Evolutionary conservation across 2,113 vertebrate species (phyloP), one percentile per base, ranked within the genome.

Genomic region (Balaeniceps rex): DNA sequence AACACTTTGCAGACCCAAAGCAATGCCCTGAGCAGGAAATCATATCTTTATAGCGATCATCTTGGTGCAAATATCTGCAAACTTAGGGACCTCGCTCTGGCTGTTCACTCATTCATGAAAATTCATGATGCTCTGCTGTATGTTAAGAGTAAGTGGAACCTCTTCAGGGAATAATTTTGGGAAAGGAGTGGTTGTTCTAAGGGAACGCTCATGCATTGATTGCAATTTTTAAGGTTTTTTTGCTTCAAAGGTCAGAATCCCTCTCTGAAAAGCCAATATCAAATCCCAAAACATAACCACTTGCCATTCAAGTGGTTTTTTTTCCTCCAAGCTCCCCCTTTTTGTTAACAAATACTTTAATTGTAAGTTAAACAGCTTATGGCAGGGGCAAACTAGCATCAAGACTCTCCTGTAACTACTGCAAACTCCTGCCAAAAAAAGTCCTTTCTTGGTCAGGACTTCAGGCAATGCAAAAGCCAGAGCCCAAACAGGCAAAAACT

Each of bases 21-120:
- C 2, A 22, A n/a, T 3, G 57, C 52, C 31, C 61, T 44, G 57
- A 83, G 74, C 65, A 52, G 82, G 74, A 68, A 93, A 77, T 46
- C 3, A 2, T 24, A 7, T 36, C 70, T 24, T 26, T 38, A 22
- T 1, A 46, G 83, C 2, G 25, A 69, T 40, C 15, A 9, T 17
- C 42, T 69, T 36, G 71, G 70, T 26, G 71, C 2, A 2, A 77
- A 65, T 76, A 65, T 46, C 90, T 65, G 68, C 71, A 83, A 42
- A 94, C 13, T 14, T 52, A 24, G 80, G 81, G 81, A 44, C 29
- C 66, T 15, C 34, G 90, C 87, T 65, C 81, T 11, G 66, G 61
- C 77, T 94, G 74, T 33, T 87, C 92, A 47, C 82, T 90, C 92
- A 57, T 85, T 94, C 94, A 87, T 79, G 90, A 85, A 70, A 80